Evolutionary conservation across 2,888 invertebrate species (phyloP).

Genomic region (Zaprionus bogoriensis): DNA sequence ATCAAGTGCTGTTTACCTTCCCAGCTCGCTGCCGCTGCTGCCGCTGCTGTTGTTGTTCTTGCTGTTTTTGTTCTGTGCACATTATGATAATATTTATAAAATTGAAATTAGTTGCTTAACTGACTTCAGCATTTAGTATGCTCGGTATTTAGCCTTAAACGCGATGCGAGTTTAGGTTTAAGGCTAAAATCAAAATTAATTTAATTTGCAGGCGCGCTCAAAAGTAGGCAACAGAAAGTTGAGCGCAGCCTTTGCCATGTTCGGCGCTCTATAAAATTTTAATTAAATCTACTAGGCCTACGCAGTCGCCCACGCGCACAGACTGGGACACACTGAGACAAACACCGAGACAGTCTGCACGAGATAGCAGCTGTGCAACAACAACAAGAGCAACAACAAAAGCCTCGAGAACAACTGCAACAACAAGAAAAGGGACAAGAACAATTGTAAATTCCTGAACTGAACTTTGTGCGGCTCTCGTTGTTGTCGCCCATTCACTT

Average conservation of each 20-base stretch:
- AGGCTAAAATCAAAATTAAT: constrained; percentile 19
- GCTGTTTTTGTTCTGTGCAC: not conserved
- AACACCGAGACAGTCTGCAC: constrained; percentile 9
- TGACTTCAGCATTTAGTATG: not conserved
- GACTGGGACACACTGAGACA: constrained; percentile 6
- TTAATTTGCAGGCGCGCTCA: constrained; percentile 30
- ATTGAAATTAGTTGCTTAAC: constrained; percentile 27
- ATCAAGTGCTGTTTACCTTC: not conserved
- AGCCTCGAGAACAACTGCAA: not conserved
- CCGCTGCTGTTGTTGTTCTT: not conserved
- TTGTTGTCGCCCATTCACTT: constrained; percentile 47
- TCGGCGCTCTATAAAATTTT: constrained; percentile 54
- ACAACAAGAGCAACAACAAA: constrained; percentile 13
- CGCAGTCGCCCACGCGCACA: constrained; percentile 12
- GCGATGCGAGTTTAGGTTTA: not conserved
- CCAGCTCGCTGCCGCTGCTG: too few relatives aligned
- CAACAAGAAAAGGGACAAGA: constrained; percentile 24
- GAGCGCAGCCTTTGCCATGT: constrained; percentile 42
- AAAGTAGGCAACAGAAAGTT: constrained; percentile 33
- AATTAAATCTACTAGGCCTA: constrained; percentile 69
- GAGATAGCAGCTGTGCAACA: constrained; percentile 64
- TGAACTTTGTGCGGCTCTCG: constrained; percentile 40
- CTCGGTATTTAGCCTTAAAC: not conserved
- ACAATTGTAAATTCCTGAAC: constrained; percentile 50
- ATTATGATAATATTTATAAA: constrained; percentile 14